Evolutionary conservation across 2,888 invertebrate species (phyloP).

Genomic region (Chrysolina americana): DNA sequence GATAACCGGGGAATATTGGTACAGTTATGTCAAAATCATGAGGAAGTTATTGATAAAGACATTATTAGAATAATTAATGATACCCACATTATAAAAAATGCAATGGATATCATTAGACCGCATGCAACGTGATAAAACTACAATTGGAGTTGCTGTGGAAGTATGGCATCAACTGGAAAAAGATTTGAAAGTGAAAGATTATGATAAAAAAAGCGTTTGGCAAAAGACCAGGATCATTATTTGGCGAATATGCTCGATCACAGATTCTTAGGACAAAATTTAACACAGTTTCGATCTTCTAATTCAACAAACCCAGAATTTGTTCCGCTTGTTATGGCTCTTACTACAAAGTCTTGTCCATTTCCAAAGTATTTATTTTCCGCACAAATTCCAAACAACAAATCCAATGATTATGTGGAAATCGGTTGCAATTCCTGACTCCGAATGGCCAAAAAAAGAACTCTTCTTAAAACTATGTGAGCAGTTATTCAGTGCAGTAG

Average conservation of each 20-base stretch:
- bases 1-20: conserved; percentile 25
- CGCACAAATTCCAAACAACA: conserved; percentile 14
- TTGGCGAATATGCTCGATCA: conserved; percentile 5
- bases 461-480: conserved; percentile 21
- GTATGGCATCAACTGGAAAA: no score
- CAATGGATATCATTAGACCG: not conserved
- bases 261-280: conserved; percentile 14
- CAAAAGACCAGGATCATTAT: not conserved
- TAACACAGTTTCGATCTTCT: not conserved
- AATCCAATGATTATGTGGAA: conserved; percentile 25
- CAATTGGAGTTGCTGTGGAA: no score
- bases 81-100: conserved; percentile 16
- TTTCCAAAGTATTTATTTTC: conserved; percentile 30
- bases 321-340: conserved; percentile 1
- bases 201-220: conserved; percentile 10
- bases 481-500: conserved; percentile 26
- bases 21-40: conserved; percentile 34
- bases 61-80: conserved; percentile 35
- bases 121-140: no score
- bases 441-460: conserved; percentile 20
- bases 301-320: not conserved
- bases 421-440: conserved; percentile 16
- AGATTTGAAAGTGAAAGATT: conserved; percentile 8
- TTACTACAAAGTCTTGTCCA: conserved; percentile 13
- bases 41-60: conserved; percentile 30